These are phyloP conservation scores for Tribolium madens DNA, from an alignment of 1,140 invertebrate genomes.

Conservation along the genomic window DNA sequence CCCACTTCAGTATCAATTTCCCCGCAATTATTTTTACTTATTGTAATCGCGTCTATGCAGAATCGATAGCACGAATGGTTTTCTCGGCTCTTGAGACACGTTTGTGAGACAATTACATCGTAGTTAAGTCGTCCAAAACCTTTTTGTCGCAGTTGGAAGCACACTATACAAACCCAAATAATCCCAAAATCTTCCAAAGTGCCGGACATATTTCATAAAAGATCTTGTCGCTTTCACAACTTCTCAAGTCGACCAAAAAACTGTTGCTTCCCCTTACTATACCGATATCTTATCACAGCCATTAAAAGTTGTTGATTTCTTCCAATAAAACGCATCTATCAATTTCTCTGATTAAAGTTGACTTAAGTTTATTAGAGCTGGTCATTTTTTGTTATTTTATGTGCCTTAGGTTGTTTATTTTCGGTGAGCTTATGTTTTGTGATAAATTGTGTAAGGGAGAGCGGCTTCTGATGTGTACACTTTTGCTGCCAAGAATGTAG, in stretches of 20 bases:
- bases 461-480: conserved; percentile 4
- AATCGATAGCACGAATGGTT: conserved; percentile 1
- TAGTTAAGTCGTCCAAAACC: conserved; percentile 2
- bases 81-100: not conserved
- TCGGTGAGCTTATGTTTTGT: not conserved
- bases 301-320: conserved; percentile 19
- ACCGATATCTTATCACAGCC: not conserved
- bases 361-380: too few relatives aligned
- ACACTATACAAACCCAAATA: not conserved
- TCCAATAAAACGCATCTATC: not conserved
- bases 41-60: not conserved
- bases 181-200: not conserved
- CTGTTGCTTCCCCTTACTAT: conserved; percentile 7
- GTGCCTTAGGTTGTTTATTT: not conserved
- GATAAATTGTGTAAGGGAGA: conserved; percentile 8
- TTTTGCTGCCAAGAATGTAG: conserved; percentile 10
- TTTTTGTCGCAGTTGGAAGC: not conserved
- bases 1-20: not conserved
- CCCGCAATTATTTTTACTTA: not conserved
- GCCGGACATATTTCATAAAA: conserved; percentile 20
- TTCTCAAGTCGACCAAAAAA: not conserved
- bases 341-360: not conserved
- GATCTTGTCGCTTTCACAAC: not conserved
- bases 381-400: not conserved
- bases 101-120: conserved; percentile 14